These are phyloP conservation scores for Chrysina gloriosa DNA, from an alignment of 2,888 invertebrate species.

Conservation along the genomic window DNA sequence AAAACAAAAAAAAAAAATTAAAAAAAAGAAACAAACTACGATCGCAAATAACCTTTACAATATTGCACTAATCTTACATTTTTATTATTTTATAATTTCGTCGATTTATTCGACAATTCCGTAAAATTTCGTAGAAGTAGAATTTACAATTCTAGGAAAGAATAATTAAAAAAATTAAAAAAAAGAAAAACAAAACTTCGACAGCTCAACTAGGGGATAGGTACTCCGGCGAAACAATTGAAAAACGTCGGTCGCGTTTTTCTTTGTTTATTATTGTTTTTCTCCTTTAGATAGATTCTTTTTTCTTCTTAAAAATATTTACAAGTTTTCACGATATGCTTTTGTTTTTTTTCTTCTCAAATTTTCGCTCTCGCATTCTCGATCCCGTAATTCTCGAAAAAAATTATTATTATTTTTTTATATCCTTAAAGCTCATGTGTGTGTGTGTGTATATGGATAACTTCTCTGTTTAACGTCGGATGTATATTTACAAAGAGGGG, in stretches of 20 bases:
- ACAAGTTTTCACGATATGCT: conserved; percentile 42
- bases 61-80: conserved; percentile 58
- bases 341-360: conserved; percentile 28
- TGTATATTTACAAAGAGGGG: too few relatives aligned
- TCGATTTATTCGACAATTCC: too few relatives aligned
- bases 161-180: too few relatives aligned
- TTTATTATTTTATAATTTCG: not conserved
- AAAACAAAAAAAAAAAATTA: conserved; percentile 14
- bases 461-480: too few relatives aligned
- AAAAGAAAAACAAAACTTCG: not conserved
- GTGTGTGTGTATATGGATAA: too few relatives aligned
- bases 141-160: conserved; percentile 39
- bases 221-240: conserved; percentile 3
- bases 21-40: not conserved
- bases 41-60: conserved; percentile 50
- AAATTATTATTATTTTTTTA: too few relatives aligned
- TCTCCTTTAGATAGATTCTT: conserved; percentile 17
- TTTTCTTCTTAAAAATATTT: conserved; percentile 40
- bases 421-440: too few relatives aligned
- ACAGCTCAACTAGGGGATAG: not conserved
- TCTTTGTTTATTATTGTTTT: conserved; percentile 20
- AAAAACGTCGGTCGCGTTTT: not conserved
- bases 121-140: not conserved
- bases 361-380: conserved; percentile 20
- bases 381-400: not conserved